Percentiles rank a stretch among this genome's conserved stretches.
Conservation (phyloP, 2,113 vertebrate genomes). For the Equus quagga region DNA sequence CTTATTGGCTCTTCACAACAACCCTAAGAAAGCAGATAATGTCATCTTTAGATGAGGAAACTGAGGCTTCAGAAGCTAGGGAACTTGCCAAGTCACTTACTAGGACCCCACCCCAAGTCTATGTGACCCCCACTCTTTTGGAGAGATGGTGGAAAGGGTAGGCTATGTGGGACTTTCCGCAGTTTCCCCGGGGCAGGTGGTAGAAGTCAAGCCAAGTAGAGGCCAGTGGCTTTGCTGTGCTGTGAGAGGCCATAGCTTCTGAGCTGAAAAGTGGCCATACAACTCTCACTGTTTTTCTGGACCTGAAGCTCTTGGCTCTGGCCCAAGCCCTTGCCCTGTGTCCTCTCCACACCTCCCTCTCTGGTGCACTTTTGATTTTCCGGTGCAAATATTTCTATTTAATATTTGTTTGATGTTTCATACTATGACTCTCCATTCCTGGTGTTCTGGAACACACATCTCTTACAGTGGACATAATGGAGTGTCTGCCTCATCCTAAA, state of each 20-base stretch:
- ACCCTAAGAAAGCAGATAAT: not conserved
- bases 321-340: not conserved
- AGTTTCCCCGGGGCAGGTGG: too few species aligned
- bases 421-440: not conserved
- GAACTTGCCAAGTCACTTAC: not conserved
- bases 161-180: not conserved
- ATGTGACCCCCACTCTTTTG: not conserved
- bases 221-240: not conserved
- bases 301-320: not conserved
- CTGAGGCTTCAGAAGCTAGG: not conserved
- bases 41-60: conserved; percentile 25
- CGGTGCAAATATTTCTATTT: not conserved
- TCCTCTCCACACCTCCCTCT: not conserved
- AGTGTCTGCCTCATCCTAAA: not conserved
- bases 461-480: not conserved
- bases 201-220: not conserved
- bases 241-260: not conserved
- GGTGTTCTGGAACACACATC: not conserved
- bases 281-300: not conserved
- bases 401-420: not conserved
- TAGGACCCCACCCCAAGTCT: not conserved
- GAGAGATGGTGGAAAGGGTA: not conserved
- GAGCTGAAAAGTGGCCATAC: not conserved
- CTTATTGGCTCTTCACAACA: not conserved
- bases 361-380: not conserved